Percentiles rank a stretch among this genome's conserved stretches.
phyloP scores from a whole-genome alignment of 2,113 vertebrate species.

The Panurus biarmicus region DNA sequence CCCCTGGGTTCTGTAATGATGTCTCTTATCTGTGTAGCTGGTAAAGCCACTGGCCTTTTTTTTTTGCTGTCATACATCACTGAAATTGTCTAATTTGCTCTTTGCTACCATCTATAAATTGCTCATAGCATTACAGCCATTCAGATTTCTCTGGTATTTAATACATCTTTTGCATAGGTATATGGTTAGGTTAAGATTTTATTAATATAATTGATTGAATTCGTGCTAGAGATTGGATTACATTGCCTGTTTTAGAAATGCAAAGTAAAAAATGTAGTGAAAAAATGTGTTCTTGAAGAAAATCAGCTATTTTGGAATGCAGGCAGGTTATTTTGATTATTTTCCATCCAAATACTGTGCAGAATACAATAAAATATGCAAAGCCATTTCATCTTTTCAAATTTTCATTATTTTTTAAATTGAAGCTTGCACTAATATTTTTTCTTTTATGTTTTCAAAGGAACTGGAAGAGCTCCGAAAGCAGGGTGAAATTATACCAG shows the following conservation, averaged over 20 bases:
- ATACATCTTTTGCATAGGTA: not conserved
- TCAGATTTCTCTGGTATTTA: not conserved
- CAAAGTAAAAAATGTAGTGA: not conserved
- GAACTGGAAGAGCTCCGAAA: slow-evolving; percentile 92
- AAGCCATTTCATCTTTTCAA: not conserved
- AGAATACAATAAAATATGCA: not conserved
- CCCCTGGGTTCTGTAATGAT: not conserved
- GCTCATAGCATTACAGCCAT: slow-evolving; percentile 1
- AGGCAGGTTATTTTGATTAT: not conserved
- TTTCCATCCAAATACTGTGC: not conserved
- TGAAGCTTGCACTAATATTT: slow-evolving; percentile 1
- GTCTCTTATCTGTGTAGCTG: not conserved
- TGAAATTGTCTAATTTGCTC: slow-evolving; percentile 20
- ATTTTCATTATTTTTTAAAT: slow-evolving; percentile 16
- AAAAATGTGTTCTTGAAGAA: not conserved
- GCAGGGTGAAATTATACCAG: slow-evolving; percentile 92
- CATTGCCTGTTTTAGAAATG: not conserved
- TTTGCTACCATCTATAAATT: slow-evolving; percentile 46
- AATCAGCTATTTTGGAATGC: not conserved
- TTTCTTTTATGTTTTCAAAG: slow-evolving; percentile 62
- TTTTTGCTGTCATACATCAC: not conserved
- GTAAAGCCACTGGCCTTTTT: not conserved
- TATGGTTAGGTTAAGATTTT: not conserved
- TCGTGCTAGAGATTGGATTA: not conserved
- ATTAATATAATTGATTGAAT: not conserved